A percentile compares a stretch with the other conserved stretches of the same genome.
These are phyloP conservation scores for Iselma pallidipennis DNA, from an alignment of 2,888 invertebrate species.

Conservation along the genomic window DNA sequence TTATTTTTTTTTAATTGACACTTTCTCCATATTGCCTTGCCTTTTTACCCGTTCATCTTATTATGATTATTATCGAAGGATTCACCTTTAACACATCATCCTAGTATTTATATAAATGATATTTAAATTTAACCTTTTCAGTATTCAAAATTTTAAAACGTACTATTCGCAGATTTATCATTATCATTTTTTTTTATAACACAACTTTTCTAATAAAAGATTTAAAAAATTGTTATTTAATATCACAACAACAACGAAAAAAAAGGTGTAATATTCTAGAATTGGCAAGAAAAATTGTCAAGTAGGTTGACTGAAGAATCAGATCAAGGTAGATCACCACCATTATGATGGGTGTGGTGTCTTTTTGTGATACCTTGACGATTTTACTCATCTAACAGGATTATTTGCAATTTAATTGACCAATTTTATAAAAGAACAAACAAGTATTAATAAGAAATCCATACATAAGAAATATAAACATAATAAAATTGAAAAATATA, in stretches of 20 bases:
- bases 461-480: too few relatives aligned
- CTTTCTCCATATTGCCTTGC: conserved; percentile 18
- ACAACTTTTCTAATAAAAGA: not conserved
- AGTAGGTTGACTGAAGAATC: conserved; percentile 32
- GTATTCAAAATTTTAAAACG: not conserved
- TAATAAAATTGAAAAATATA: too few relatives aligned
- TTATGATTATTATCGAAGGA: not conserved
- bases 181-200: not conserved
- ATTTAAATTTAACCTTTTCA: conserved; percentile 4
- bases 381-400: not conserved
- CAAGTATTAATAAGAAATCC: too few relatives aligned
- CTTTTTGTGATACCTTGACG: conserved; percentile 13
- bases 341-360: conserved; percentile 43
- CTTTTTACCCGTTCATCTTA: not conserved
- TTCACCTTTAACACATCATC: conserved; percentile 4
- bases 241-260: not conserved
- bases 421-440: too few relatives aligned
- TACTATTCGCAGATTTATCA: not conserved
- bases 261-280: not conserved
- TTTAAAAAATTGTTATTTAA: too few relatives aligned
- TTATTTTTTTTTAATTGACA: conserved; percentile 16
- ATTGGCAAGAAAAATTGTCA: not conserved
- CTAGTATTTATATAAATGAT: not conserved
- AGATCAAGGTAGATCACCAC: conserved; percentile 48
- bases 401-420: too few relatives aligned